These are phyloP conservation scores for Mesocricetus auratus DNA, from an alignment of 2,113 vertebrate species.

Conservation along the genomic window DNA sequence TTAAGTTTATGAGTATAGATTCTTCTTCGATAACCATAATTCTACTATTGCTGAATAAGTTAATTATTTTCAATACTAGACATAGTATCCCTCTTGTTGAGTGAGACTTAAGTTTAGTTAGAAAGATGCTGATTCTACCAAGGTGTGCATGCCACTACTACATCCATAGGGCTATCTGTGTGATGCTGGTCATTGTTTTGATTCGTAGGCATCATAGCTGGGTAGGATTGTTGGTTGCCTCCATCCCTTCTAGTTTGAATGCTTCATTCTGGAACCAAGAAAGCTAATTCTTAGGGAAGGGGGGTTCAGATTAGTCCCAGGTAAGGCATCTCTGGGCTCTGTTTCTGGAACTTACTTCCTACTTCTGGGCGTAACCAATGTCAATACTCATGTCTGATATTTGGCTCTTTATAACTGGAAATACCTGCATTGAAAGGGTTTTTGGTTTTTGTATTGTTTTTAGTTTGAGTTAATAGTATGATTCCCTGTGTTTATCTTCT, in stretches of 20 bases:
- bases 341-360: not conserved
- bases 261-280: not conserved
- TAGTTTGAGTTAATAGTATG: not conserved
- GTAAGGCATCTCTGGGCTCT: too few relatives aligned
- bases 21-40: too few relatives aligned
- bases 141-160: too few relatives aligned
- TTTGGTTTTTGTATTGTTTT: not conserved
- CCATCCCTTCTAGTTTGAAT: not conserved
- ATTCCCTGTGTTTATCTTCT: not conserved
- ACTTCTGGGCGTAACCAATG: not conserved
- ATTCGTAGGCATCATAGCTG: not conserved
- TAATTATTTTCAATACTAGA: not conserved
- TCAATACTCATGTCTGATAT: not conserved
- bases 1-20: not conserved
- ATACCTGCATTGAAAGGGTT: not conserved
- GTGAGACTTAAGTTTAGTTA: too few relatives aligned
- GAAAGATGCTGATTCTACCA: not conserved
- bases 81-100: not conserved
- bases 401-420: not conserved
- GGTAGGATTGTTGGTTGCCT: not conserved
- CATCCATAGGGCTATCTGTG: not conserved
- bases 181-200: not conserved
- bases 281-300: not conserved
- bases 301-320: not conserved
- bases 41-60: not conserved